phyloP scores from a whole-genome alignment of 2,113 vertebrate species.

The Canis aureus region DNA sequence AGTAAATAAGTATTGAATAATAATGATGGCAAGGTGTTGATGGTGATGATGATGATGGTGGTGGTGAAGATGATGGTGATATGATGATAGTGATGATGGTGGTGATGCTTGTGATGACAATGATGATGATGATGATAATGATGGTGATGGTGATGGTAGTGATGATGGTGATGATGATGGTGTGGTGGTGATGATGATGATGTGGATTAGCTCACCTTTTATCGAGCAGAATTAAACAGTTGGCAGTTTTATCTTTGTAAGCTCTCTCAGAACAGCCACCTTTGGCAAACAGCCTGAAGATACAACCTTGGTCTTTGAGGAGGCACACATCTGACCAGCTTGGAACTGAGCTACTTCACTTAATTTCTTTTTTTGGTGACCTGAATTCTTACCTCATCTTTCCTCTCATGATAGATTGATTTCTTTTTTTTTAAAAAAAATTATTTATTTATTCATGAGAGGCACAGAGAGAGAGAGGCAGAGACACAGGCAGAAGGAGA shows the following conservation, averaged over 20 bases:
- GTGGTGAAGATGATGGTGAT: rapidly evolving
- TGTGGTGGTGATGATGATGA: background rate
- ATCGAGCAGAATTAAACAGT: background rate
- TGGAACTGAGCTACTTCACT: background rate
- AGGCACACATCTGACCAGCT: background rate
- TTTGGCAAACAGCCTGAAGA: background rate
- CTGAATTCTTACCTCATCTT: background rate
- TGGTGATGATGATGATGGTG: background rate
- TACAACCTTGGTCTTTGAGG: background rate
- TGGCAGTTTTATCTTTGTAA: no score
- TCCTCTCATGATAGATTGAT: background rate
- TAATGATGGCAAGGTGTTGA: background rate
- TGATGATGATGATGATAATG: rapidly evolving
- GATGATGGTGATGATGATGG: rapidly evolving
- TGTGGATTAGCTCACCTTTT: no score
- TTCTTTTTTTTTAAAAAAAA: background rate
- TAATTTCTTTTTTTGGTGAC: background rate
- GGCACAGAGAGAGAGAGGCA: no score
- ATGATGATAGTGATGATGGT: rapidly evolving
- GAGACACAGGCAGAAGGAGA: no score
- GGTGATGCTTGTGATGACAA: rapidly evolving
- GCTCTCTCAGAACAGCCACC: background rate
- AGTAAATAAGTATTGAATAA: background rate
- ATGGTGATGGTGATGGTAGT: rapidly evolving
- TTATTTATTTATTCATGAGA: no score